These are phyloP conservation scores for Phrynocephalus forsythii DNA, from an alignment of 2,797 vertebrate species.

Conservation along the genomic window DNA sequence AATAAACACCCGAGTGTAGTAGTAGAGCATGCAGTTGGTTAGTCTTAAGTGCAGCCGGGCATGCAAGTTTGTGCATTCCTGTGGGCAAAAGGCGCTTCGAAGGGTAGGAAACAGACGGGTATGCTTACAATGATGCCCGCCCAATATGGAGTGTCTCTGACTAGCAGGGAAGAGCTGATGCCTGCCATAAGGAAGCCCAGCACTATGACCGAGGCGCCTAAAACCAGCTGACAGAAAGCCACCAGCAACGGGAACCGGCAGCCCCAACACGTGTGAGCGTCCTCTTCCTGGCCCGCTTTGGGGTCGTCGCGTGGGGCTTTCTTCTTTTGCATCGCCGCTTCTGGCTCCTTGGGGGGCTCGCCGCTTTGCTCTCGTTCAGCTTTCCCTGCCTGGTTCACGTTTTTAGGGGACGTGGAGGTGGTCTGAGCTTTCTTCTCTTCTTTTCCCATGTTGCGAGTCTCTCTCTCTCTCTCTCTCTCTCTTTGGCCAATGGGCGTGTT, in stretches of 20 bases:
- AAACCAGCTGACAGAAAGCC: slow-evolving; percentile 90
- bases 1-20: slow-evolving; percentile 16
- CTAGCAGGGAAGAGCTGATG: slow-evolving; percentile 89
- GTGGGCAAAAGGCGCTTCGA: slow-evolving; percentile 65
- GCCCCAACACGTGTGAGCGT: slow-evolving; percentile 84
- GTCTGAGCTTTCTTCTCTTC: slow-evolving; percentile 63
- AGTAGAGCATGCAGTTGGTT: slow-evolving; percentile 75
- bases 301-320: slow-evolving; percentile 73
- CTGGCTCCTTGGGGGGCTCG: slow-evolving; percentile 54
- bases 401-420: slow-evolving; percentile 29
- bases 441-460: slow-evolving; percentile 57
- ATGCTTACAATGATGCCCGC: slow-evolving; percentile 98
- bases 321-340: slow-evolving; percentile 64
- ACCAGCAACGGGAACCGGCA: slow-evolving; percentile 94
- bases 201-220: slow-evolving; percentile 86
- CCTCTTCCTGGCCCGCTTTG: slow-evolving; percentile 71
- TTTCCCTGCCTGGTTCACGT: slow-evolving; percentile 57
- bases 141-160: slow-evolving; percentile 97
- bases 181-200: slow-evolving; percentile 93
- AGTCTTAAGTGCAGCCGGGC: slow-evolving; percentile 66
- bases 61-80: slow-evolving; percentile 70
- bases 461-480: too few species aligned
- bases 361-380: slow-evolving; percentile 36
- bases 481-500: slow-evolving; percentile 6
- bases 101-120: slow-evolving; percentile 57